Evolutionary conservation across 2,888 invertebrate genomes (phyloP).

Genomic region (Ditula angustiorana): DNA sequence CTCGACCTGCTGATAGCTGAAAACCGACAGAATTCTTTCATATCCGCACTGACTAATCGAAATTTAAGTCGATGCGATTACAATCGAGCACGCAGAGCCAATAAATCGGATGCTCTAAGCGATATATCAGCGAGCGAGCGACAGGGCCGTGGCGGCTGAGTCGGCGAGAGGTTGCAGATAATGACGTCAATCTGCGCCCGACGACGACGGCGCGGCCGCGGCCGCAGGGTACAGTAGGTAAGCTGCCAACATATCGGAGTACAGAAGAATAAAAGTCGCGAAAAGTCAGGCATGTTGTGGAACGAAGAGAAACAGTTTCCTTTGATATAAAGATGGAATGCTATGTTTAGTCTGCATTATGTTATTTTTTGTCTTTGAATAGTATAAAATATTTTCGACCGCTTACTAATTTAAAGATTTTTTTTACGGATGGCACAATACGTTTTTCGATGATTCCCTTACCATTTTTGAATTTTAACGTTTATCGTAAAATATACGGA

Average conservation of each 20-base stretch:
- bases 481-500: no score
- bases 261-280: background rate
- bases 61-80: conserved; percentile 47
- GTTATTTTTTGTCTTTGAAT: no score
- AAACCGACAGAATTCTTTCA: conserved; percentile 31
- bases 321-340: no score
- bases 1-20: conserved; percentile 22
- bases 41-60: conserved; percentile 41
- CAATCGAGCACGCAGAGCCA: conserved; percentile 61
- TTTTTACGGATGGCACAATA: no score
- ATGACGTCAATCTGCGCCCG: conserved; percentile 68
- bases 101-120: conserved; percentile 66
- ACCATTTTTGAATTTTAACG: no score
- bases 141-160: conserved; percentile 59
- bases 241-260: background rate
- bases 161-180: conserved; percentile 69
- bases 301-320: background rate
- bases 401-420: no score
- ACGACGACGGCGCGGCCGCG: conserved; percentile 37
- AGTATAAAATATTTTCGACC: no score
- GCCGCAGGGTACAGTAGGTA: conserved; percentile 31
- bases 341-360: no score
- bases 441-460: no score
- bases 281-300: background rate
- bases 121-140: conserved; percentile 59